Base-by-base conservation (phyloP, 2,888 invertebrate genomes). In the Pterobdella sp. region DNA sequence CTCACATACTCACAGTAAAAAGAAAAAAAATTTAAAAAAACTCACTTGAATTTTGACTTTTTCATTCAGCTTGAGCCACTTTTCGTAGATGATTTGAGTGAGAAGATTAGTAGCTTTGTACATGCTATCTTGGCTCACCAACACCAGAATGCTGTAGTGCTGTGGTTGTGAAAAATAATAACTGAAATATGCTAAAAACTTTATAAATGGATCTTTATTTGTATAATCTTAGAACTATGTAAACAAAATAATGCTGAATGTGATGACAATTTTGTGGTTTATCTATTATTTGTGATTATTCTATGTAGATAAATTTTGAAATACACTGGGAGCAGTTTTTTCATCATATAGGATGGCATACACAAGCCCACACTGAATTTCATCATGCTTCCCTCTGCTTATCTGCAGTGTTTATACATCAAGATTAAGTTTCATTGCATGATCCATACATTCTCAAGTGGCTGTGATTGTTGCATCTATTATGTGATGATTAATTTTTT, bases 101-200 rank as follows among this genome's bases (percentile, higher is more conserved):
- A 94, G 86, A 83, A 90, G 89, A 77, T 88, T 89, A 76, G 93
- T 87, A 76, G 94, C 91, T 79, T 90, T 88, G 74, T 88, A 89
- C 81, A 94, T 87, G 72, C 94, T 94, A 85, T 96, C 96, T 80
- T 94, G 88, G 29, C 91, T 90, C 75, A 95, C 88, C 74, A 95
- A 87, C 1, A 92, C 92, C 78, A 96, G 88, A 85, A 96, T 95
- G 82, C 94, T 88, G 84, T 93, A 95, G 85, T 90, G 90, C 88
- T 87, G 74, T 76, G 56, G 37, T 56, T 26, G 35, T 37, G 37
- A 26, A 18, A 1, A 14, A n/a, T 14, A 14, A 69, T 64, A 52
- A 22, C 22, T n/a, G n/a, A n/a, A n/a, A n/a, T n/a, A n/a, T n/a
- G n/a, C n/a, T n/a, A n/a, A n/a, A n/a, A n/a, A n/a, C n/a, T n/a